Base-by-base conservation (phyloP, 2,888 invertebrate genomes). In the Cerastis rubricosa region DNA sequence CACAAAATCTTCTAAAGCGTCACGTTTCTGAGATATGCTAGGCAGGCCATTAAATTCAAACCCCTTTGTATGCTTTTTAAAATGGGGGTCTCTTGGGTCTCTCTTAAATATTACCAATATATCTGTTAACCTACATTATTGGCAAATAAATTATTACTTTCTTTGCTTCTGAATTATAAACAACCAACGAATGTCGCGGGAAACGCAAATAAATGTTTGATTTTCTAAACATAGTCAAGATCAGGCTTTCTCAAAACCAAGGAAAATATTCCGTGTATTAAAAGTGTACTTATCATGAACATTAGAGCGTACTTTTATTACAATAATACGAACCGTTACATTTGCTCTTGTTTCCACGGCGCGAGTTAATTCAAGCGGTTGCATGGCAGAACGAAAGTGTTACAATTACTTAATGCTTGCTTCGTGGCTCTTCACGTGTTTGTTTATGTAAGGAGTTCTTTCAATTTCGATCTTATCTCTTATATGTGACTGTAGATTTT, bases 321-420 rank as follows among this genome's bases (percentile, higher is more conserved):
- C 54, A 84, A 78, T 78, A 74, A 82, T 78, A 74, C 17, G 29
- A 45, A 76, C 83, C 74, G 80, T 77, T 78, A 86, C 80, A 81
- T 85, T 85, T 84, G 88, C 57, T 84, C 87, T 87, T 83, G 74
- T 88, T 88, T 83, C 88, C 88, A 88, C 85, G 84, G 84, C 81
- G 80, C 72, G 78, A 54, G 74, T 81, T 81, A 64, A 78, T 83
- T 84, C 70, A 43, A 69, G 67, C 80, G 67, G 57, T 71, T 80
- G 78, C 74, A 76, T 81, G 79, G 79, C 76, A 78, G 74, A 80
- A 85, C 51, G 85, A 87, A 88, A 88, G 87, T 87, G 85, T 87
- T 83, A 78, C 87, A 81, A 85, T 84, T 76, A 83, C 74, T 80
- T 74, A 72, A 74, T 80, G 65, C n/a, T 63, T 75, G 40, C 64